A percentile compares a stretch with the other conserved stretches of the same genome.
Conservation (phyloP, 64 coral and sea anemone genomes). For the Pocillopora damicornis region DNA sequence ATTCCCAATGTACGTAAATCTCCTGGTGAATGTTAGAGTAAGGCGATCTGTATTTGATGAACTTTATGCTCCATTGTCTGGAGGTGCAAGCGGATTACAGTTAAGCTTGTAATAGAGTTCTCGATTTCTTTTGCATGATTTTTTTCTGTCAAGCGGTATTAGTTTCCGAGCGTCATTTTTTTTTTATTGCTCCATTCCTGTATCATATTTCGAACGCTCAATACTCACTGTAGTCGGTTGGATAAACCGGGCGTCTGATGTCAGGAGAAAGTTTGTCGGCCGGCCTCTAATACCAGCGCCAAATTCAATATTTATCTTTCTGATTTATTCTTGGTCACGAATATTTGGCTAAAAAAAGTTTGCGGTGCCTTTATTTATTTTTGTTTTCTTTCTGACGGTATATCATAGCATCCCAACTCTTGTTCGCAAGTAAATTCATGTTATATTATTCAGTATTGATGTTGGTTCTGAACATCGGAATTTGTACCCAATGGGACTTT, state of each 20-base stretch:
- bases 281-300: background rate
- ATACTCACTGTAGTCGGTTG: background rate
- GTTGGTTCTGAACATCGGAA: too few species aligned
- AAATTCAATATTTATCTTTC: conserved; percentile 8
- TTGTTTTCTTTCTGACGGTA: background rate
- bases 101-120: conserved; percentile 1
- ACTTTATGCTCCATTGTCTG: background rate
- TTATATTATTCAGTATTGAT: too few species aligned
- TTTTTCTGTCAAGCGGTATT: background rate
- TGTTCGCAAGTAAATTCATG: background rate
- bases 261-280: background rate
- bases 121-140: background rate
- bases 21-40: background rate
- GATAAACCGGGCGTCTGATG: background rate
- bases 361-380: background rate
- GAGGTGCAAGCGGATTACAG: background rate
- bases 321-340: background rate
- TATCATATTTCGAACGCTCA: background rate
- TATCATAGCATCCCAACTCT: background rate
- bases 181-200: background rate
- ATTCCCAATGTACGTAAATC: background rate
- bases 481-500: too few species aligned
- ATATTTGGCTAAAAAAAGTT: background rate
- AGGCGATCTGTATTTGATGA: background rate
- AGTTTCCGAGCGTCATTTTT: background rate